Conservation (phyloP, 1,140 invertebrate species). For the Aphis craccivora region DNA sequence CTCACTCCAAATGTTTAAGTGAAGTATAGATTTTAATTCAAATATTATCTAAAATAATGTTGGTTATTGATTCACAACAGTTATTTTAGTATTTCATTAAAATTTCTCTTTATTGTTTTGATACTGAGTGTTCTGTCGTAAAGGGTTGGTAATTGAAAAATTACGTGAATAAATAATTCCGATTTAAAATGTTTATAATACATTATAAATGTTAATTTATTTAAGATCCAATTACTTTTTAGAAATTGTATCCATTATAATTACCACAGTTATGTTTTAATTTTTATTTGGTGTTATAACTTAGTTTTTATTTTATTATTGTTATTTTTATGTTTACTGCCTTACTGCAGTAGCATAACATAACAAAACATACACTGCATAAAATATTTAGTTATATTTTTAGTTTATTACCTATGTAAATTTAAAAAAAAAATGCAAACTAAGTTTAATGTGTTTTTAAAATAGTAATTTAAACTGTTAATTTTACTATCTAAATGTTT, state of each 20-base stretch:
- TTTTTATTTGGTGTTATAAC: not conserved
- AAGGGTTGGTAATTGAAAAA: not conserved
- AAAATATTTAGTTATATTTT: not conserved
- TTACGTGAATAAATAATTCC: not conserved
- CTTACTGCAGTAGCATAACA: not conserved
- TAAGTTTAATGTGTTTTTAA: no score
- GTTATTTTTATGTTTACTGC: not conserved
- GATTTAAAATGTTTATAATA: not conserved
- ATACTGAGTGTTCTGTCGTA: not conserved
- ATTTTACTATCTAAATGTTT: not conserved
- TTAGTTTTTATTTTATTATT: not conserved
- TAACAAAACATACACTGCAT: not conserved
- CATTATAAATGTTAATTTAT: conserved; percentile 4
- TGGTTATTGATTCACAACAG: not conserved
- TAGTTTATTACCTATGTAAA: not conserved
- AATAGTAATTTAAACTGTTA: not conserved
- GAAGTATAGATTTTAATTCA: not conserved
- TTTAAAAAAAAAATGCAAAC: no score
- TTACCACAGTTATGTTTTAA: not conserved
- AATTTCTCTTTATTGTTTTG: not conserved
- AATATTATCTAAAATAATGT: not conserved
- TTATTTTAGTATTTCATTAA: not conserved
- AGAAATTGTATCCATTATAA: not conserved
- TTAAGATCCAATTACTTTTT: conserved; percentile 3
- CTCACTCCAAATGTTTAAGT: not conserved